phyloP scores from a whole-genome alignment of 2,797 vertebrate species.

The Semaprochilodus insignis region DNA sequence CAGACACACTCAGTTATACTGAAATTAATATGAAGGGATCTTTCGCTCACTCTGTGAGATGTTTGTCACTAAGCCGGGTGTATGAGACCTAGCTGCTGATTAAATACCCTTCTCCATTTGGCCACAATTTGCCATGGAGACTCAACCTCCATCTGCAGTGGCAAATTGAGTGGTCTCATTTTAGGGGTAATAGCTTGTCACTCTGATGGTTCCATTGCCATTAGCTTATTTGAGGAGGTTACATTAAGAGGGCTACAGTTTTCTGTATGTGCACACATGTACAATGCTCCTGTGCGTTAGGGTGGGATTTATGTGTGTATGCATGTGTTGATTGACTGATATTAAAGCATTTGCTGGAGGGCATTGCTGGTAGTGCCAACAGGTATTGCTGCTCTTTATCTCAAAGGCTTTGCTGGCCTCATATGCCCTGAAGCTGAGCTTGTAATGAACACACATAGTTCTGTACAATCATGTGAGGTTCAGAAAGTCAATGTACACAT shows the following conservation, averaged over 20 bases:
- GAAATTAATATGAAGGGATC: constrained; percentile 60
- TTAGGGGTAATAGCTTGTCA: constrained; percentile 57
- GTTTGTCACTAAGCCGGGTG: constrained; percentile 55
- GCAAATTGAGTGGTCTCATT: constrained; percentile 61
- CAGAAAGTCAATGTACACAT: constrained; percentile 5
- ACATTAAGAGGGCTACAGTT: constrained; percentile 46
- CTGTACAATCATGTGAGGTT: constrained; percentile 22
- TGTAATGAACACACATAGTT: neutral
- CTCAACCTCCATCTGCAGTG: constrained; percentile 38
- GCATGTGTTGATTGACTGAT: constrained; percentile 36
- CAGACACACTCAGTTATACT: constrained; percentile 53
- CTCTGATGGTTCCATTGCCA: constrained; percentile 52
- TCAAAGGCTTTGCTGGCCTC: constrained; percentile 46
- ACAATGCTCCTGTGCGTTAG: neutral
- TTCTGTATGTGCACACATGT: constrained; percentile 5
- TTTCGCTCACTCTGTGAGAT: constrained; percentile 64
- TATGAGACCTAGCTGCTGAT: constrained; percentile 55
- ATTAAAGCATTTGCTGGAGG: constrained; percentile 51
- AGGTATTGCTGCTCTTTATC: constrained; percentile 47
- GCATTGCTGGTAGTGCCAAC: constrained; percentile 35
- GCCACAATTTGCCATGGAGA: constrained; percentile 56
- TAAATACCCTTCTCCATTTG: constrained; percentile 55
- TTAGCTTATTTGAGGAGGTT: constrained; percentile 55
- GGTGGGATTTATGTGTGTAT: constrained; percentile 22
- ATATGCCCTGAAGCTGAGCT: constrained; percentile 42